These are phyloP conservation scores for Therioaphis trifolii DNA, from an alignment of 2,888 invertebrate genomes.

Conservation along the genomic window DNA sequence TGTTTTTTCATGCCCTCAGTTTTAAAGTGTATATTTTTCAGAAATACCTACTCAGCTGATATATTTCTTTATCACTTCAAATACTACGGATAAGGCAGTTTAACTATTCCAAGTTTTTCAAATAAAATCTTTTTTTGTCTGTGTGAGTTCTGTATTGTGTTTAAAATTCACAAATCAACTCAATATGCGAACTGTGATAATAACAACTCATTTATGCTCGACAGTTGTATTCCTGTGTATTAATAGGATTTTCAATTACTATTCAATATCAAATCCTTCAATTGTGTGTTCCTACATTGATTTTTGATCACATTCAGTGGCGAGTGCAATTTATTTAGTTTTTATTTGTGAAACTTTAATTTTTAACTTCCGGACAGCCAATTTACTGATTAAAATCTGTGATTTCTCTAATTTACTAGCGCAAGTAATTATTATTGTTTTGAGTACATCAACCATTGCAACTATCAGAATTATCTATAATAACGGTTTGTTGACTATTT, in stretches of 20 bases:
- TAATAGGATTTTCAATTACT: slow-evolving; percentile 3
- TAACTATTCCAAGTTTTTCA: background rate
- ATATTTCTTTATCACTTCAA: background rate
- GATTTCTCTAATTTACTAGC: slow-evolving; percentile 36
- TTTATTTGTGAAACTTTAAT: slow-evolving; percentile 42
- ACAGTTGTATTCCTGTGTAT: background rate
- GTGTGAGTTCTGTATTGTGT: background rate
- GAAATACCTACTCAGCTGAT: background rate
- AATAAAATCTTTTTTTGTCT: background rate
- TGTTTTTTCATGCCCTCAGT: background rate
- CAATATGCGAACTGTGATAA: background rate
- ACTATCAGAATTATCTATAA: slow-evolving; percentile 7
- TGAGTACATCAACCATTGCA: slow-evolving; percentile 1
- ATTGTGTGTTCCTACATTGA: background rate
- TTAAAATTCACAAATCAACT: background rate
- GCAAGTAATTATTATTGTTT: slow-evolving; percentile 24
- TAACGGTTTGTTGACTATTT: slow-evolving; percentile 19
- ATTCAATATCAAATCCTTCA: too few relatives aligned
- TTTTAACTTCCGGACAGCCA: slow-evolving; percentile 49
- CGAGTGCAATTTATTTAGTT: slow-evolving; percentile 11
- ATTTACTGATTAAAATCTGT: slow-evolving; percentile 45
- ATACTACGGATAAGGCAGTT: background rate
- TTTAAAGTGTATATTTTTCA: background rate
- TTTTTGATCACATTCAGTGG: slow-evolving; percentile 23
- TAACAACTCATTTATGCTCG: background rate